These are phyloP conservation scores for Platycercus adscitus DNA, from an alignment of 2,113 vertebrate genomes.

Conservation along the genomic window DNA sequence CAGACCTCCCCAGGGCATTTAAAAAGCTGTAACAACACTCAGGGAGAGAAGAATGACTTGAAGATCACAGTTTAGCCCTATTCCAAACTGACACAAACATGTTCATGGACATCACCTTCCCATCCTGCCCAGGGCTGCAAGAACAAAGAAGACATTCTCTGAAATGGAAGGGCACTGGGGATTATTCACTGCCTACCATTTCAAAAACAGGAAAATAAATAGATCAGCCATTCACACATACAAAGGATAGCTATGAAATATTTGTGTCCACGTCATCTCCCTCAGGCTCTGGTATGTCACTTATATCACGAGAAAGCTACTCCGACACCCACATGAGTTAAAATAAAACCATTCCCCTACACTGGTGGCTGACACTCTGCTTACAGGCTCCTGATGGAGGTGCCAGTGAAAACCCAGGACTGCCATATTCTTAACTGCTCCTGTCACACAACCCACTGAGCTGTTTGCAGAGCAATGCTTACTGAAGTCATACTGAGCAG, in stretches of 20 bases:
- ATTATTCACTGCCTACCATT: conserved; percentile 1
- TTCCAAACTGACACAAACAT: conserved; percentile 15
- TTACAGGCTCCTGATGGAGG: background rate
- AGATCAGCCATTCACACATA: background rate
- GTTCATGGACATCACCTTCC: background rate
- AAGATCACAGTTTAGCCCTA: background rate
- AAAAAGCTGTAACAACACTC: background rate
- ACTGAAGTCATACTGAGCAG: background rate
- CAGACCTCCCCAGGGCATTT: background rate
- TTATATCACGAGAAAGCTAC: background rate
- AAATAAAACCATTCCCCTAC: conserved; percentile 34
- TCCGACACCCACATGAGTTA: background rate
- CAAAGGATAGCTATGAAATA: conserved; percentile 2
- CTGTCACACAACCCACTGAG: conserved; percentile 4
- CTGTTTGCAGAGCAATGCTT: conserved; percentile 3
- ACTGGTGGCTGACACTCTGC: background rate
- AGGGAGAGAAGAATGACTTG: background rate
- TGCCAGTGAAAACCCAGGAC: conserved; percentile 4
- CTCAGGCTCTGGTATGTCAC: background rate
- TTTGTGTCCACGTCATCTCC: background rate
- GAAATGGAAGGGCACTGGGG: background rate
- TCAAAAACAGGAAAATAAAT: conserved; percentile 18
- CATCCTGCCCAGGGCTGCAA: background rate
- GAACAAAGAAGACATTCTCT: background rate
- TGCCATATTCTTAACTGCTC: background rate